A percentile compares a stretch with the other conserved stretches of the same genome.
These are phyloP conservation scores for fruit fly (Drosophila melanogaster) DNA, from an alignment of 1,140 invertebrate species.

Conservation along the genomic window DNA sequence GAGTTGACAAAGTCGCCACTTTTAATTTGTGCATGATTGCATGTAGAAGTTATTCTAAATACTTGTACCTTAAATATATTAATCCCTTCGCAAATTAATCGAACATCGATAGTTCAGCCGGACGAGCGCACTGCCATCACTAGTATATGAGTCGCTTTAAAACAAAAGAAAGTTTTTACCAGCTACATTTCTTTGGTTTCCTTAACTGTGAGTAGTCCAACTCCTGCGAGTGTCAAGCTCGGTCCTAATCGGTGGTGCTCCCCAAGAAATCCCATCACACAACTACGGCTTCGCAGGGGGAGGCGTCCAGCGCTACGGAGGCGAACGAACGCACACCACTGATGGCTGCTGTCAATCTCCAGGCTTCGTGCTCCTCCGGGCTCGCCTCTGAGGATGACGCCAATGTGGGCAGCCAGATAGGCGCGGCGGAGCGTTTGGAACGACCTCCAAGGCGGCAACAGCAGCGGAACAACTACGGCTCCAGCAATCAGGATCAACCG, in stretches of 20 bases:
- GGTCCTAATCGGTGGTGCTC: neutral
- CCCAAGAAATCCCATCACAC: neutral
- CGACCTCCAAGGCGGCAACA: constrained; percentile 68
- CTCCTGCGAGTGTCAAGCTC: neutral
- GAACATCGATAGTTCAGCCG: constrained; percentile 22
- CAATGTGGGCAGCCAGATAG: constrained; percentile 39
- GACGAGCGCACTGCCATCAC: constrained; percentile 4
- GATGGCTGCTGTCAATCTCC: constrained; percentile 90
- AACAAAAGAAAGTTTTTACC: constrained; percentile 43
- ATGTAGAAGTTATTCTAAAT: too few relatives aligned
- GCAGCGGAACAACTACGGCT: constrained; percentile 47
- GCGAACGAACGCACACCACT: constrained; percentile 90
- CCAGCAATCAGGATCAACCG: constrained; percentile 54
- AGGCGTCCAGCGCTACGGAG: constrained; percentile 61
- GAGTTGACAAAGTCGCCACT: too few relatives aligned
- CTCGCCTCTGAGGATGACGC: constrained; percentile 21
- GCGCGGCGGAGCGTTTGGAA: constrained; percentile 65
- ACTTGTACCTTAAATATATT: too few relatives aligned
- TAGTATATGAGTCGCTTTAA: constrained; percentile 41
- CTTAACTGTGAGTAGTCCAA: constrained; percentile 7
- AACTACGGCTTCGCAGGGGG: constrained; percentile 71
- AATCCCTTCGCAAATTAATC: neutral
- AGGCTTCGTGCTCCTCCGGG: constrained; percentile 79
- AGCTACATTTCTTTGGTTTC: constrained; percentile 1
- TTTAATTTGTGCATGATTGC: too few relatives aligned